phyloP scores from a whole-genome alignment of 2,888 invertebrate species.

The Saturnia japonica region DNA sequence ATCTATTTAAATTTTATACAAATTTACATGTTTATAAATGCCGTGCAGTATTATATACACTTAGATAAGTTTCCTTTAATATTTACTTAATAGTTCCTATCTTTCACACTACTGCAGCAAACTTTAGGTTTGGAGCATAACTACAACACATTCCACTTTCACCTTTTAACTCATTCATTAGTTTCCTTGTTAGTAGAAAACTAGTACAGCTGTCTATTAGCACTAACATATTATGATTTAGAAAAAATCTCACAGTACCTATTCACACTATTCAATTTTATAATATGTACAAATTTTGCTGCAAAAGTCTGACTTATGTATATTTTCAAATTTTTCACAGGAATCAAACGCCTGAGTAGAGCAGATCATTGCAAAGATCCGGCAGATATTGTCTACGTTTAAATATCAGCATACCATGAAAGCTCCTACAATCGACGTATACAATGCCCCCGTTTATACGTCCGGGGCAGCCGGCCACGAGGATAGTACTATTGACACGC shows the following conservation, averaged over 20 bases:
- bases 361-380: conserved; percentile 93
- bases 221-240: conserved; percentile 64
- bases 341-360: conserved; percentile 95
- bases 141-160: conserved; percentile 57
- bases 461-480: conserved; percentile 59
- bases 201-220: conserved; percentile 56
- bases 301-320: conserved; percentile 64
- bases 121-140: conserved; percentile 44
- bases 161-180: conserved; percentile 55
- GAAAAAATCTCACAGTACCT: conserved; percentile 52
- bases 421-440: conserved; percentile 76
- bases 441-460: conserved; percentile 65
- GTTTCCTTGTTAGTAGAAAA: conserved; percentile 59
- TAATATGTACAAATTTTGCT: conserved; percentile 45
- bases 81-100: conserved; percentile 39
- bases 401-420: conserved; percentile 84
- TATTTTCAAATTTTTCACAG: conserved; percentile 82
- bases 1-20: conserved; percentile 68
- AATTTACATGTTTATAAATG: conserved; percentile 59
- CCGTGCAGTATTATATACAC: conserved; percentile 71
- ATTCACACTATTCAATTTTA: conserved; percentile 36
- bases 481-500: conserved; percentile 71
- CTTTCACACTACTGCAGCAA: conserved; percentile 52
- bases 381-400: conserved; percentile 89
- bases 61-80: conserved; percentile 53